Conservation (phyloP, 1,140 invertebrate species). For the Drosophila paulistorum region DNA sequence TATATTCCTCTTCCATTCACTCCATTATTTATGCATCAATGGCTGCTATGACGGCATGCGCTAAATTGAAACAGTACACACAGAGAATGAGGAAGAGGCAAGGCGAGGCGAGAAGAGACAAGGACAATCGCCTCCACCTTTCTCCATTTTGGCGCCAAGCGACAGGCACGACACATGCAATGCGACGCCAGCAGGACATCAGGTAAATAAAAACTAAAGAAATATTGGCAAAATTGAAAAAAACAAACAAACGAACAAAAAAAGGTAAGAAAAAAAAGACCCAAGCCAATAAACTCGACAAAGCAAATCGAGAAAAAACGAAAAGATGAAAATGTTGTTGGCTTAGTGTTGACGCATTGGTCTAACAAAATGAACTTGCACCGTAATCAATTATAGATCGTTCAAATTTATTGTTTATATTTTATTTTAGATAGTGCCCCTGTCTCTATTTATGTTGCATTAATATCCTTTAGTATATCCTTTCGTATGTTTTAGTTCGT, state of each 20-base stretch:
- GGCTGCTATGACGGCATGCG: slow-evolving; percentile 78
- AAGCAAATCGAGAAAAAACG: slow-evolving; percentile 3
- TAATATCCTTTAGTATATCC: no score
- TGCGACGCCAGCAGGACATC: slow-evolving; percentile 43
- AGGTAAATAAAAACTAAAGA: slow-evolving; percentile 71
- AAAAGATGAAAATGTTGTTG: slow-evolving; percentile 13
- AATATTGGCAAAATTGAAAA: slow-evolving; percentile 78
- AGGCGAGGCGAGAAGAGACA: slow-evolving; percentile 48
- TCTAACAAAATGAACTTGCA: neutral
- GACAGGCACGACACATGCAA: slow-evolving; percentile 66
- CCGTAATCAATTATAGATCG: neutral
- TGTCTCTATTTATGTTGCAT: no score
- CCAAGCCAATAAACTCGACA: neutral
- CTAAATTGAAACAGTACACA: slow-evolving; percentile 78
- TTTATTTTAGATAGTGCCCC: no score
- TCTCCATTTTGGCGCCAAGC: slow-evolving; percentile 59
- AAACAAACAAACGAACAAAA: slow-evolving; percentile 39
- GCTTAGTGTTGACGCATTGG: neutral
- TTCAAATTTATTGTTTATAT: no score
- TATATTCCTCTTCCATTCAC: slow-evolving; percentile 33
- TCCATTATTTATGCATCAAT: slow-evolving; percentile 80
- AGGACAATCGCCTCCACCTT: slow-evolving; percentile 38
- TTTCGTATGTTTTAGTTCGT: no score
- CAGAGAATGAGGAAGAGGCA: slow-evolving; percentile 28
- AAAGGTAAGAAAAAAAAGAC: slow-evolving; percentile 9